These are phyloP conservation scores for Leucophenga maculata DNA, from an alignment of 2,888 invertebrate species.

Conservation along the genomic window DNA sequence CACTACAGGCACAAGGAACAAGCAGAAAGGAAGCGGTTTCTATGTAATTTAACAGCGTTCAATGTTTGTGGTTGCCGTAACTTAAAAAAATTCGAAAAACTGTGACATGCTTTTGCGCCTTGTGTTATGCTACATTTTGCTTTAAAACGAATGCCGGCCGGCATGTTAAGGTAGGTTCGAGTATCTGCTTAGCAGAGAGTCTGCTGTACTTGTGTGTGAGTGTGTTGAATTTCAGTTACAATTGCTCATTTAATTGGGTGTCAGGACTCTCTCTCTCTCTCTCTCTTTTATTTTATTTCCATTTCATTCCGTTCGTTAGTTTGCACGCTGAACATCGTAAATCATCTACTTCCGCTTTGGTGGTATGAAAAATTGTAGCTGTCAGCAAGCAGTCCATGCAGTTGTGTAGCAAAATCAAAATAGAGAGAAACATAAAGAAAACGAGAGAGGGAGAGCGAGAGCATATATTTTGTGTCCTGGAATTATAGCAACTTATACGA, in stretches of 20 bases:
- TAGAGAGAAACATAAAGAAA: too few species aligned
- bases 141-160: constrained; percentile 48
- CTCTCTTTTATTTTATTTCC: constrained; percentile 18
- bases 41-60: too few species aligned
- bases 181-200: constrained; percentile 26
- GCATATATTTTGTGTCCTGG: constrained; percentile 29
- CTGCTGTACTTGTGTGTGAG: constrained; percentile 26
- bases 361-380: constrained; percentile 44
- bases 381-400: constrained; percentile 51
- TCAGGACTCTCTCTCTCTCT: not conserved
- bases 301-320: not conserved
- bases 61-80: too few species aligned
- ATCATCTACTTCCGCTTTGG: constrained; percentile 36
- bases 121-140: constrained; percentile 18
- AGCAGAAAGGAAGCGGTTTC: too few species aligned
- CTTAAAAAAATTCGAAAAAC: too few species aligned
- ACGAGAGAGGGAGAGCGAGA: constrained; percentile 26
- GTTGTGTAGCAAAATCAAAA: constrained; percentile 2
- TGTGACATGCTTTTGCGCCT: constrained; percentile 13
- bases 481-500: constrained; percentile 44
- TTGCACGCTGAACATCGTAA: constrained; percentile 17
- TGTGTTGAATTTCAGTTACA: constrained; percentile 14
- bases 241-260: too few species aligned
- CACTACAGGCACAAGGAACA: too few species aligned
- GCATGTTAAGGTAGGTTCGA: constrained; percentile 54